phyloP scores from a whole-genome alignment of 2,888 invertebrate genomes.

The Myathropa florea region DNA sequence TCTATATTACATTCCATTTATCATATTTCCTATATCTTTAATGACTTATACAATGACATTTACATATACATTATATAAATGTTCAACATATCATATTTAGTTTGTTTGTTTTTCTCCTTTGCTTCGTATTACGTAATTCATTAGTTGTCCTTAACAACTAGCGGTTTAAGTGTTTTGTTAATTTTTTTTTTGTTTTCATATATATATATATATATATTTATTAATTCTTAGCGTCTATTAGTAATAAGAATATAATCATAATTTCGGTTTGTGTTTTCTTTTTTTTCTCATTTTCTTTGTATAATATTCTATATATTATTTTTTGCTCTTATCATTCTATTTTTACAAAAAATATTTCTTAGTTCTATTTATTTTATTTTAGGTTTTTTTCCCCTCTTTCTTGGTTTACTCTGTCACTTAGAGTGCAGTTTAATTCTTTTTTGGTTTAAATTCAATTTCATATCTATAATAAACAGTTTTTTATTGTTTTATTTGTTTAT shows the following conservation, averaged over 20 bases:
- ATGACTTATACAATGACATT: conserved; percentile 39
- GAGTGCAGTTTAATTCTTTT: conserved; percentile 41
- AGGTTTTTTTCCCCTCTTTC: conserved; percentile 2
- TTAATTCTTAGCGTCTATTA: conserved; percentile 59
- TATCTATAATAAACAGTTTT: conserved; percentile 54
- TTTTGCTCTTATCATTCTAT: conserved; percentile 31
- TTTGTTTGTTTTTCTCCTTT: conserved; percentile 8
- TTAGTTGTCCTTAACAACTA: conserved; percentile 46
- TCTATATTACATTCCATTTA: conserved; percentile 55
- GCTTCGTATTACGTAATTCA: conserved; percentile 32
- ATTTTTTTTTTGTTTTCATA: background rate
- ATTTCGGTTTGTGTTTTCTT: conserved; percentile 27
- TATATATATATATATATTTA: conserved; percentile 13
- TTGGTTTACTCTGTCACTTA: conserved; percentile 47
- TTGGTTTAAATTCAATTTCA: conserved; percentile 32
- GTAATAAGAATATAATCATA: conserved; percentile 67
- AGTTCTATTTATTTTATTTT: conserved; percentile 28
- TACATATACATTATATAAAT: conserved; percentile 50
- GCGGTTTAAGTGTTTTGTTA: conserved; percentile 18
- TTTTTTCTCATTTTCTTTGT: conserved; percentile 22
- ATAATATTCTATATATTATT: conserved; percentile 45
- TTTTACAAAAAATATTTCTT: conserved; percentile 67
- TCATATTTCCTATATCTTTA: conserved; percentile 13
- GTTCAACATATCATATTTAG: conserved; percentile 48
- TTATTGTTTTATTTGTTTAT: conserved; percentile 28